Evolutionary conservation across 2,888 invertebrate species (phyloP).

Genomic region (Drosophila rubida): DNA sequence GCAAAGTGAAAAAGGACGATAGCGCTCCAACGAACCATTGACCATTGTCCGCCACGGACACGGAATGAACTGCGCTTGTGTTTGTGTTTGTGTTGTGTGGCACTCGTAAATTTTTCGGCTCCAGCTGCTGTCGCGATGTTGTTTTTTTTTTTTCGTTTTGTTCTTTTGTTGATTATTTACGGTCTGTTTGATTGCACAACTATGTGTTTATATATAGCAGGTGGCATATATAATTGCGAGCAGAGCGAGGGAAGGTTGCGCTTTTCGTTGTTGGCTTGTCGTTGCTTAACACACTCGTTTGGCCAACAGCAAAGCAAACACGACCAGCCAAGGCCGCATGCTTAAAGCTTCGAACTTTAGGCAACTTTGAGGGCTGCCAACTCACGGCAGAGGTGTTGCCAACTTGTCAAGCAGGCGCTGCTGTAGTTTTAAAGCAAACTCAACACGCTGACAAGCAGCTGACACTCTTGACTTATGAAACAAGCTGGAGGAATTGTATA

Average conservation of each 20-base stretch:
- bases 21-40: slow-evolving; percentile 30
- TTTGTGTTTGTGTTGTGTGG: slow-evolving; percentile 18
- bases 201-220: slow-evolving; percentile 55
- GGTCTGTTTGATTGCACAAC: slow-evolving; percentile 70
- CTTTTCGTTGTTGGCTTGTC: slow-evolving; percentile 20
- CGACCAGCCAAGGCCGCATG: slow-evolving; percentile 32
- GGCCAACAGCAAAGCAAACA: slow-evolving; percentile 22
- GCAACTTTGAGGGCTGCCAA: slow-evolving; percentile 9
- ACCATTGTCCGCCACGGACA: slow-evolving; percentile 36
- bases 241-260: not conserved
- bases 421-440: not conserved
- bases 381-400: not conserved
- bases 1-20: not conserved
- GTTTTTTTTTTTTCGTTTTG: slow-evolving; percentile 25
- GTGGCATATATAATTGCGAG: slow-evolving; percentile 60
- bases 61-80: not conserved
- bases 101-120: slow-evolving; percentile 46
- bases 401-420: slow-evolving; percentile 3
- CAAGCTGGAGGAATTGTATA: too few relatives aligned
- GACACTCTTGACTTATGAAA: not conserved
- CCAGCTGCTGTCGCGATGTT: slow-evolving; percentile 30
- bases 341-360: slow-evolving; percentile 1
- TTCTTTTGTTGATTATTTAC: slow-evolving; percentile 50
- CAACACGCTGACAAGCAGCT: not conserved
- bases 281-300: slow-evolving; percentile 10